Base-by-base conservation (phyloP, 2,888 invertebrate species). In the Dolomedes plantarius region DNA sequence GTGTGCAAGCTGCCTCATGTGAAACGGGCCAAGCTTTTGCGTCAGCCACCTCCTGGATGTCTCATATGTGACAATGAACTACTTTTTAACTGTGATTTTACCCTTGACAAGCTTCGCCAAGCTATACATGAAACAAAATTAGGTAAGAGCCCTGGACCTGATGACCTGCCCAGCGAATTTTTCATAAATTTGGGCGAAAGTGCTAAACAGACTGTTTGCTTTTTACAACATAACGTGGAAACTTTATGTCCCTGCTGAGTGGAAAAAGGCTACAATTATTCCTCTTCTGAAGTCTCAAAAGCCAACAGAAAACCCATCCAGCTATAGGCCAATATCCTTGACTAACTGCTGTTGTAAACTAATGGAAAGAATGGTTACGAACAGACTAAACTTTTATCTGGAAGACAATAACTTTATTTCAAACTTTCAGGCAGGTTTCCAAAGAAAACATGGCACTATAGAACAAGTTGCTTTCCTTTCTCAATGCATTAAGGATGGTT, bases 361-460 rank as follows among this genome's bases (percentile, higher is more conserved):
- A n/a, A 41, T 19, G 41, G 31, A 39, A 23, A 41, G 9, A 1
- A 65, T 65, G 46, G 29, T 39, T 1, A n/a, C 16, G 19, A 65
- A 65, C n/a, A 0, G 11, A 1, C 1, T 39, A 41, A 65, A 28
- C 23, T 65, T 50, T 29, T 65, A 32, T 19, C 41, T 39, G 13
- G 13, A 39, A 16, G 36, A 23, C 7, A 5, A 13, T 1, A 28
- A 36, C 28, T 23, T 27, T 41, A 23, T 64, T 1, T 64, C 23
- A 32, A 23, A 36, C 7, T 64, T 64, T 28, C 28, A 74, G 23
- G 36, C 56, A 31, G 32, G 74, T 36, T 74, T 74, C 32, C 19
- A 9, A 5, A 64, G 32, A 19, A 73, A 50, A 56, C 16, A 62
- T 32, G 27, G 62, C 23, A 62, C 62, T 6, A 62, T 23, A 28